These are phyloP conservation scores for Cyanoderma ruficeps DNA, from an alignment of 2,113 vertebrate species.

Conservation along the genomic window DNA sequence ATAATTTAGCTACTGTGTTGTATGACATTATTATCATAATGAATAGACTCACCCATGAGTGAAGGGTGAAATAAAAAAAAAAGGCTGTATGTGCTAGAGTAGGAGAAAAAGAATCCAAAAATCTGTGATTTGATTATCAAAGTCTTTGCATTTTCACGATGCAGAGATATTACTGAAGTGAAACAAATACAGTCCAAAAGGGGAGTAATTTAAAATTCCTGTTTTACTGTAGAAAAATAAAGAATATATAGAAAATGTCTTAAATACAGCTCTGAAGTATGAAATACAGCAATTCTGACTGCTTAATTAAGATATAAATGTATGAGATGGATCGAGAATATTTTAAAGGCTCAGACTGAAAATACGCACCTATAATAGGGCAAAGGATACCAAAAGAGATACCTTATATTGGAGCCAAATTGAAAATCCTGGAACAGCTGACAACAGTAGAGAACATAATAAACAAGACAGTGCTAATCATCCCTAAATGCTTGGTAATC, in stretches of 20 bases:
- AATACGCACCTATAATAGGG: neutral
- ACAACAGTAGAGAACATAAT: neutral
- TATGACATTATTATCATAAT: neutral
- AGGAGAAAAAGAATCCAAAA: neutral
- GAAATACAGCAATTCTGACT: neutral
- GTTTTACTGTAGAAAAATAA: neutral
- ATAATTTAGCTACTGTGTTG: neutral
- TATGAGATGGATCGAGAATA: neutral
- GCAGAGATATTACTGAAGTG: neutral
- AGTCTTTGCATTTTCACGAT: neutral
- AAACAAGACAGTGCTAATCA: neutral
- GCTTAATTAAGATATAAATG: neutral
- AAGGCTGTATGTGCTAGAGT: neutral
- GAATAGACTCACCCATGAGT: neutral
- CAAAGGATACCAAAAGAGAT: neutral
- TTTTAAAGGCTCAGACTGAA: neutral
- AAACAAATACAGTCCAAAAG: neutral
- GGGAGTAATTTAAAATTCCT: neutral
- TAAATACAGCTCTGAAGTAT: neutral
- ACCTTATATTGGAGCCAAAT: neutral
- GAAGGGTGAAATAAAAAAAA: neutral
- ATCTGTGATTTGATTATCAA: neutral
- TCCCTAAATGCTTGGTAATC: neutral
- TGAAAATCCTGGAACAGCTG: neutral
- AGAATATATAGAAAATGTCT: neutral